Evolutionary conservation across 2,888 invertebrate genomes (phyloP), one percentile per base, ranked within the genome.

Genomic region (Nomada hirtipes): DNA sequence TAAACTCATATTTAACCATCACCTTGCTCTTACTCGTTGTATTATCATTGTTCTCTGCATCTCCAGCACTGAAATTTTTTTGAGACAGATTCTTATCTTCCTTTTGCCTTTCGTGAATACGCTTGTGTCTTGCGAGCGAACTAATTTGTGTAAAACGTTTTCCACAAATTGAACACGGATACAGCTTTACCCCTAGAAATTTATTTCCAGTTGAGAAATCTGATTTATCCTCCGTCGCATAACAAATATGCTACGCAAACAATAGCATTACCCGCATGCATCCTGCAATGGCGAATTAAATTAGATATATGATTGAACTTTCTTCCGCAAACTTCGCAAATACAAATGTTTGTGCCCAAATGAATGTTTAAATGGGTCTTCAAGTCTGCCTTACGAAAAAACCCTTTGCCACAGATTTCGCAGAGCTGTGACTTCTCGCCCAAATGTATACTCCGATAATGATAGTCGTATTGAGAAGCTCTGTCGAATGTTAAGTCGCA

Each of bases 251-350:
- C 13, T 26, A 42, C 47, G 47, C 9, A 65, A 47, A 29, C 2
- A 42, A 42, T 72, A 53, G 29, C 68, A 57, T 61, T 63, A 94
- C 94, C 94, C 65, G 94, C 91, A 68, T 94, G 94, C 57, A 93
- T 93, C 89, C 94, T 92, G 77, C 90, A 88, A 53, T 92, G 92
- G 73, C 92, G 91, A 63, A 93, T 93, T 59, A 94, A 88, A 89
- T 94, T 94, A 0, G 94, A 94, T n/a, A 93, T 91, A 79, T 94
- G 94, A 84, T 92, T 93, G 72, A 94, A 94, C 76, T 93, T 92
- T 53, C 92, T 89, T 2, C 94, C 94, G 79, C 94, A 94, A 64
- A 93, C 88, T 79, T 94, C 92, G 61, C 94, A 94, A 11, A 94
- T 92, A 52, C 91, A 92, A 68, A 89, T 89, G 81, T 94, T 93